Evolutionary conservation across 2,888 invertebrate species (phyloP), one percentile per base, ranked within the genome.

Genomic region (Epiblema foenella): DNA sequence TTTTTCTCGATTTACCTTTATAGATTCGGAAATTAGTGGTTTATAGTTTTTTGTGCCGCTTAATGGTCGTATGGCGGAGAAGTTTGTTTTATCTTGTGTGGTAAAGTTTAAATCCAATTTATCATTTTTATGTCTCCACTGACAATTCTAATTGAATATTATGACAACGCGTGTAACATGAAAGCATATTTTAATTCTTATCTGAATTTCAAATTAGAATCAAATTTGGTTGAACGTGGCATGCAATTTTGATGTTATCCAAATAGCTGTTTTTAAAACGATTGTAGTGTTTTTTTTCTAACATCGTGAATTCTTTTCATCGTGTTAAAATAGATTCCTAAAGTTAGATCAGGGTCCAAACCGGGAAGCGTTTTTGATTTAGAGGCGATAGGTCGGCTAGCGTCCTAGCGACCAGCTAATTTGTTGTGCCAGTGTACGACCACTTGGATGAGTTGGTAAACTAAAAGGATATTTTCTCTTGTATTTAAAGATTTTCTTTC

Each of bases 1-100:
- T 90, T 90, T 91, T 91, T 84, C 84, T 86, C 90, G 87, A 90
- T 92, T 91, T 93, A 89, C 82, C 86, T 89, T 90, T 89, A 88
- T 89, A 88, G 86, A 87, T 87, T 88, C 81, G 81, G 85, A 89
- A 89, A 91, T 92, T 89, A 88, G 85, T 78, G 90, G 90, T 89
- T 90, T 86, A 83, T 83, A 82, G 77, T 85, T 89, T 90, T 90
- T 88, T 86, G 84, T 87, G 79, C 76, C 75, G 85, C 83, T 85
- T 91, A 90, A 91, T 92, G 88, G 87, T 86, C 86, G 83, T 85
- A 85, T 49, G 29, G 46, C 29, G 24, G 29, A 46, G n/a, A 46
- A 33, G 57, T 70, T 70, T 59, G 70, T 70, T 70, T 70, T 65
- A 42, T 18, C 8, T 29, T 15, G 54, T 70, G 59, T 60, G 70